Percentiles rank a stretch among this genome's conserved stretches.
phyloP scores from a whole-genome alignment of 2,797 vertebrate genomes.

The Odontamblyopus lacepedii region DNA sequence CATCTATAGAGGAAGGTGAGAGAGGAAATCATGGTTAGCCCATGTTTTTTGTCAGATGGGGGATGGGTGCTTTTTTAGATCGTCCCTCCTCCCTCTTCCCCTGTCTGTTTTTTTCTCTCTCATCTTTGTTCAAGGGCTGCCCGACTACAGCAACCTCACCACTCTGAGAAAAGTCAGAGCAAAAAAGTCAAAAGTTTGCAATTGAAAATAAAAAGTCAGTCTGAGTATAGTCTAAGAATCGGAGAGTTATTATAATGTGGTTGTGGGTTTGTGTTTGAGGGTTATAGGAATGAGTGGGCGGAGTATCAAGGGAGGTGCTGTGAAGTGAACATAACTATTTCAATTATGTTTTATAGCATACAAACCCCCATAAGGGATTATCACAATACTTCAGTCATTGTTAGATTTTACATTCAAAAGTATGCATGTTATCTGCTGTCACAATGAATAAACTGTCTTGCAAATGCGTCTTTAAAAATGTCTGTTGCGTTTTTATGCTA shows the following conservation, averaged over 20 bases:
- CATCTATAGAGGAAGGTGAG: conserved; percentile 56
- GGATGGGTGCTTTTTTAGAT: conserved; percentile 68
- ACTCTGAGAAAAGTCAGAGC: conserved; percentile 37
- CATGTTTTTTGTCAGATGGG: conserved; percentile 49
- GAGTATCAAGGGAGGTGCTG: conserved; percentile 28
- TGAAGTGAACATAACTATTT: conserved; percentile 26
- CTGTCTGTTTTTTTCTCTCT: conserved; percentile 67
- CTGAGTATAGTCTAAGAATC: conserved; percentile 29
- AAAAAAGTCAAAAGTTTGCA: conserved; percentile 45
- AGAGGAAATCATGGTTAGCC: conserved; percentile 70
- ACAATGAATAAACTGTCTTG: background rate
- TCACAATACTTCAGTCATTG: background rate
- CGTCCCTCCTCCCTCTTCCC: conserved; percentile 72
- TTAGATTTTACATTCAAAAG: conserved; percentile 3
- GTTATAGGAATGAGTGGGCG: conserved; percentile 38
- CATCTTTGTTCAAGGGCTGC: conserved; percentile 74
- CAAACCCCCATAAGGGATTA: background rate
- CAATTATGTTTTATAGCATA: conserved; percentile 11
- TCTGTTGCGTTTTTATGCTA: conserved; percentile 5
- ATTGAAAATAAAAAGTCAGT: conserved; percentile 6
- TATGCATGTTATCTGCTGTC: background rate
- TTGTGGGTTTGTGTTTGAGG: conserved; percentile 14
- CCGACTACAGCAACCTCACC: conserved; percentile 44
- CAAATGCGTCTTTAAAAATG: conserved; percentile 15
- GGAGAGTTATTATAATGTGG: conserved; percentile 18